phyloP scores from a whole-genome alignment of 2,888 invertebrate genomes.

The Plagodis dolabraria region DNA sequence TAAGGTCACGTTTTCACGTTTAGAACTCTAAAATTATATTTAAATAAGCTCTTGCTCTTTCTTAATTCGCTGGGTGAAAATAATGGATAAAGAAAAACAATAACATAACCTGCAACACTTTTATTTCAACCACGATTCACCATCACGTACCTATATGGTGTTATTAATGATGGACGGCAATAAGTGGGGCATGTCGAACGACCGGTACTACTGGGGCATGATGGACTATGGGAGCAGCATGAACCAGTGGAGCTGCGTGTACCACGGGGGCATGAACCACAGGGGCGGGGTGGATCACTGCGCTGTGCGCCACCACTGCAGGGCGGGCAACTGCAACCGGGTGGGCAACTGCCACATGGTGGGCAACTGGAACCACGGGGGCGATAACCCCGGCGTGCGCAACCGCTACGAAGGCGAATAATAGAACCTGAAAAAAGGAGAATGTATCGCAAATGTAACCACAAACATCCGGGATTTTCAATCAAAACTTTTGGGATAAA shows the following conservation, averaged over 20 bases:
- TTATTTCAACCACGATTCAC: slow-evolving; percentile 2
- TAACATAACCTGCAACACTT: neutral
- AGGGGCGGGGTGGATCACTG: slow-evolving; percentile 42
- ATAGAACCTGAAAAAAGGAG: slow-evolving; percentile 63
- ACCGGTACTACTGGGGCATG: slow-evolving; percentile 48
- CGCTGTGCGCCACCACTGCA: slow-evolving; percentile 50
- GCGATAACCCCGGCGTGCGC: slow-evolving; percentile 70
- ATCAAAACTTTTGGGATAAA: slow-evolving; percentile 2
- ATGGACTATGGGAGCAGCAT: slow-evolving; percentile 47
- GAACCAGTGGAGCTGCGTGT: slow-evolving; percentile 45
- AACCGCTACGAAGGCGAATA: slow-evolving; percentile 72
- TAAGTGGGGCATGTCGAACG: slow-evolving; percentile 38
- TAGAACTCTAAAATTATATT: too few relatives aligned
- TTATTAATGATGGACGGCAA: slow-evolving; percentile 63
- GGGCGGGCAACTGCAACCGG: slow-evolving; percentile 55
- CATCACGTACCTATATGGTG: neutral
- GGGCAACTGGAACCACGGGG: slow-evolving; percentile 62
- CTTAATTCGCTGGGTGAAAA: too few relatives aligned
- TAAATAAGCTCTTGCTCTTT: too few relatives aligned
- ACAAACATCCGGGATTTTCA: slow-evolving; percentile 1
- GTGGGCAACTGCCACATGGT: slow-evolving; percentile 57
- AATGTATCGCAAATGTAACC: slow-evolving; percentile 3
- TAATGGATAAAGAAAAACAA: neutral
- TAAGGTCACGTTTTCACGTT: too few relatives aligned
- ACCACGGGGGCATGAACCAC: slow-evolving; percentile 31